These are phyloP conservation scores for Drosophila subquinaria DNA, from an alignment of 2,888 invertebrate genomes.

Conservation along the genomic window DNA sequence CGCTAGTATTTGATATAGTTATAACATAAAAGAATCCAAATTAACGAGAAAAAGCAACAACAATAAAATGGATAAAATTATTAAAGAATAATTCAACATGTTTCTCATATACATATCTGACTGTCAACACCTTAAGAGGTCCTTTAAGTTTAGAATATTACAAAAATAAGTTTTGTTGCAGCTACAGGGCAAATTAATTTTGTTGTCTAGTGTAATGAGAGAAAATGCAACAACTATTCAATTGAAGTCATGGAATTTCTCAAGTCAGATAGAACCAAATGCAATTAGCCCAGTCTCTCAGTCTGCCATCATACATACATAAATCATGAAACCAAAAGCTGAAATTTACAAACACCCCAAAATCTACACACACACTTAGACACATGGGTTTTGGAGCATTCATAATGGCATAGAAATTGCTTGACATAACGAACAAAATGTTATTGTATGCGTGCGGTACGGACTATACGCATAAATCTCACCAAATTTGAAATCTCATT, in stretches of 20 bases:
- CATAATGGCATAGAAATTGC: conserved; percentile 68
- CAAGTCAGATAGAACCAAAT: conserved; percentile 55
- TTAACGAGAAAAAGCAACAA: not conserved
- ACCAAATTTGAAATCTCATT: conserved; percentile 76
- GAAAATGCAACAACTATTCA: conserved; percentile 22
- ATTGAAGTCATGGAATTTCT: conserved; percentile 45
- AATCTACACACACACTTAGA: conserved; percentile 15
- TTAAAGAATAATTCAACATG: conserved; percentile 3
- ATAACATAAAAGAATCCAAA: not conserved
- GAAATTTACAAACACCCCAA: conserved; percentile 55
- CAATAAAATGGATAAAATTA: not conserved
- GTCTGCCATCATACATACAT: conserved; percentile 47
- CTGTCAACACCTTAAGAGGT: too few species aligned
- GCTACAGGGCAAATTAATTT: not conserved
- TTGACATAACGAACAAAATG: conserved; percentile 57
- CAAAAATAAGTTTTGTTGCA: not conserved
- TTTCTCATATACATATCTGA: not conserved
- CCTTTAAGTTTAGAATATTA: too few species aligned
- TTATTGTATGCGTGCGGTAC: conserved; percentile 50
- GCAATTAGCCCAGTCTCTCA: conserved; percentile 58
- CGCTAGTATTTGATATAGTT: not conserved
- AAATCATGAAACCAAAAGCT: conserved; percentile 70
- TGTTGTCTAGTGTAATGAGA: conserved; percentile 2
- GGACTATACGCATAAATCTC: conserved; percentile 69
- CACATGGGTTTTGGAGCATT: conserved; percentile 37